Evolutionary conservation across 1,140 invertebrate genomes (phyloP).

Genomic region (Hyposmocoma kahamanoa): DNA sequence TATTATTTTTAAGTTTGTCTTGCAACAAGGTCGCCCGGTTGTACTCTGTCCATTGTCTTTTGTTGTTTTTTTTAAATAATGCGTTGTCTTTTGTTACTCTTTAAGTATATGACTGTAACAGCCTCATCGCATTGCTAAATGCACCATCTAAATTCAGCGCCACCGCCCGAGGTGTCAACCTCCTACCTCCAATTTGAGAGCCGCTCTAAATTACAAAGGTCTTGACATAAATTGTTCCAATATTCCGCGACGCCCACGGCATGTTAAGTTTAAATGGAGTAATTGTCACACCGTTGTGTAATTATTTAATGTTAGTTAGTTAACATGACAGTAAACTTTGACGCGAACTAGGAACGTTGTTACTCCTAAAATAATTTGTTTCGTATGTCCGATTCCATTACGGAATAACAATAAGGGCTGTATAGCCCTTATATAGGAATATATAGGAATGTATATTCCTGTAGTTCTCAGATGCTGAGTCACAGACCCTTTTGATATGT

Average conservation of each 20-base stretch:
- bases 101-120: neutral
- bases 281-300: conserved; percentile 28
- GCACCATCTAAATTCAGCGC: conserved; percentile 46
- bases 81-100: neutral
- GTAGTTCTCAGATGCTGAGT: too few species aligned
- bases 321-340: too few species aligned
- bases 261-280: conserved; percentile 47
- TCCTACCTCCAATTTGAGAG: conserved; percentile 58
- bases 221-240: conserved; percentile 66
- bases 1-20: too few species aligned
- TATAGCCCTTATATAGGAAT: too few species aligned
- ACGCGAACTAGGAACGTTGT: too few species aligned
- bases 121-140: neutral
- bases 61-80: neutral
- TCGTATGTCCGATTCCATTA: too few species aligned
- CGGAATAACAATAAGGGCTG: too few species aligned
- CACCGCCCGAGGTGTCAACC: conserved; percentile 41
- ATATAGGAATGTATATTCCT: too few species aligned
- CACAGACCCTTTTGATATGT: too few species aligned
- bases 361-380: too few species aligned
- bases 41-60: too few species aligned
- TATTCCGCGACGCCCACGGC: conserved; percentile 52
- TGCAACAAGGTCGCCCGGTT: too few species aligned
- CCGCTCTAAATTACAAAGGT: conserved; percentile 60
- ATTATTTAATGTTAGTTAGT: neutral